Evolutionary conservation across 2,113 vertebrate genomes (phyloP).

Genomic region (Irena cyanogastra): DNA sequence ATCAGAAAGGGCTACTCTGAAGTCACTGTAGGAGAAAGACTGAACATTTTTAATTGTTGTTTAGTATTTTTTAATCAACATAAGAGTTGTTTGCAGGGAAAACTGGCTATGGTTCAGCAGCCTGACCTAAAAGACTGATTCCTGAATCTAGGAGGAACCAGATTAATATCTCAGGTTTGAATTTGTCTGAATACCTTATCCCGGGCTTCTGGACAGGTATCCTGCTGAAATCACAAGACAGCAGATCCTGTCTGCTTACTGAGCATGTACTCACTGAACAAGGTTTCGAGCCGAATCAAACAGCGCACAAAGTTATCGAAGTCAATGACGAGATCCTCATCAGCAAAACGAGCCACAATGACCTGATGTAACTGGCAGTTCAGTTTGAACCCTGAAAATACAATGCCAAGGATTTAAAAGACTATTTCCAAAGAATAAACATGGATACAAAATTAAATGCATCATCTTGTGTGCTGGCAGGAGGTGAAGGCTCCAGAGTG

Average conservation of each 20-base stretch:
- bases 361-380: slow-evolving; percentile 72
- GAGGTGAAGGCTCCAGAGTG: background rate
- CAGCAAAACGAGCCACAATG: slow-evolving; percentile 76
- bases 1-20: background rate
- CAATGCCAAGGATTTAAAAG: background rate
- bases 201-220: background rate
- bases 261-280: slow-evolving; percentile 72
- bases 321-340: slow-evolving; percentile 73
- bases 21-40: background rate
- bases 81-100: background rate
- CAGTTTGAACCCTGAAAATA: slow-evolving; percentile 72
- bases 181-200: background rate
- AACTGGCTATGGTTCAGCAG: background rate
- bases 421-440: background rate
- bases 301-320: slow-evolving; percentile 79
- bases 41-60: background rate
- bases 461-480: fast-evolving
- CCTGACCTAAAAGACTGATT: background rate
- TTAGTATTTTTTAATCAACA: background rate
- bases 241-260: background rate
- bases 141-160: background rate
- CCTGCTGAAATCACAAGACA: background rate
- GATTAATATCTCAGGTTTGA: background rate
- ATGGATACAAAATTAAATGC: background rate
- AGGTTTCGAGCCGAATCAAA: slow-evolving; percentile 74